phyloP scores from a whole-genome alignment of 1,140 invertebrate species.

The Megathymus violae region DNA sequence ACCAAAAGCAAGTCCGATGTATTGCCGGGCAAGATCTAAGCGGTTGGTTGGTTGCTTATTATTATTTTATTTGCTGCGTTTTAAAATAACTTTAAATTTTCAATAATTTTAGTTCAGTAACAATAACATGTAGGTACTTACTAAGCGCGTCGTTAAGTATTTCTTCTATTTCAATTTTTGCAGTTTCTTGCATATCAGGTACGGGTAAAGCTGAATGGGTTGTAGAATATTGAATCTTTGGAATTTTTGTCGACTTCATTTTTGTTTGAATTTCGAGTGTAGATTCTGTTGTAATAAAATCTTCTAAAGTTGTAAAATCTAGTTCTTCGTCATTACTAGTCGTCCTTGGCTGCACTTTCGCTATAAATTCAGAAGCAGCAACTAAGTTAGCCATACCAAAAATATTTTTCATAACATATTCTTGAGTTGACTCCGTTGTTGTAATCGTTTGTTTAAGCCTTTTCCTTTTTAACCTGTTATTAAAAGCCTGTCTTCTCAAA shows the following conservation, averaged over 20 bases:
- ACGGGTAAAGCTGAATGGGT: constrained; percentile 16
- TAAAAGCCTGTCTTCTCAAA: constrained; percentile 58
- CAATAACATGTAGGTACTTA: constrained; percentile 48
- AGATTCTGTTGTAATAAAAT: constrained; percentile 61
- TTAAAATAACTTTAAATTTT: background rate
- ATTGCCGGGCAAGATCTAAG: no score
- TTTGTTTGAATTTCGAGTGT: constrained; percentile 24
- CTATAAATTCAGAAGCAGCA: constrained; percentile 66
- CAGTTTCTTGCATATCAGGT: constrained; percentile 57
- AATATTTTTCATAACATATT: constrained; percentile 52
- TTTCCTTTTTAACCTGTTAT: constrained; percentile 66
- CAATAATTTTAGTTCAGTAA: constrained; percentile 11
- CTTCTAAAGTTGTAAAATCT: constrained; percentile 56
- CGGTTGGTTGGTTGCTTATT: no score
- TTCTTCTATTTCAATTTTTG: constrained; percentile 75
- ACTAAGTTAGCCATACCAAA: constrained; percentile 57
- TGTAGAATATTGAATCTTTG: constrained; percentile 27
- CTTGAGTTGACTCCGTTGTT: constrained; percentile 52
- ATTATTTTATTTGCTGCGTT: no score
- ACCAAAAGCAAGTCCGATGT: no score
- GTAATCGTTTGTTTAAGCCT: constrained; percentile 55
- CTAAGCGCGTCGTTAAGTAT: constrained; percentile 68
- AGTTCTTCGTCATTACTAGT: constrained; percentile 39
- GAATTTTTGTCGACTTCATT: constrained; percentile 34
- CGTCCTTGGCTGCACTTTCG: constrained; percentile 52